Evolutionary conservation across 2,113 vertebrate species (phyloP).

Genomic region (Acanthisitta chloris): DNA sequence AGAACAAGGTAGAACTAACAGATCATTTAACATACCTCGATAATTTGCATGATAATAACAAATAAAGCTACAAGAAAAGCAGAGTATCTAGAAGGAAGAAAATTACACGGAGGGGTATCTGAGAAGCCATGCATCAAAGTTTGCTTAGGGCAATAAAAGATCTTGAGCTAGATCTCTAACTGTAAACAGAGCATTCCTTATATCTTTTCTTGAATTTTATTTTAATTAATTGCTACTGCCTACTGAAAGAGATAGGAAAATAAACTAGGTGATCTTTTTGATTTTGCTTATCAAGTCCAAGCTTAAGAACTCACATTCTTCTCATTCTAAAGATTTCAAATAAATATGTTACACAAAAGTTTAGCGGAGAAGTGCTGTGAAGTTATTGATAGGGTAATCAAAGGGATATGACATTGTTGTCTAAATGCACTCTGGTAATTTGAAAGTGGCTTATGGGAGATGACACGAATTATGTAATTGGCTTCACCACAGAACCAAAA

Average conservation of each 20-base stretch:
- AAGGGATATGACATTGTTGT: background rate
- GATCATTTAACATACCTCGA: background rate
- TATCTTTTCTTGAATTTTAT: too few relatives aligned
- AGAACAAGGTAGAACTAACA: background rate
- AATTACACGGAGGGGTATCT: background rate
- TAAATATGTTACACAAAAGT: background rate
- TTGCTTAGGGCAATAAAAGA: background rate
- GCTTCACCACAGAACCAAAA: background rate
- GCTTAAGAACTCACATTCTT: background rate
- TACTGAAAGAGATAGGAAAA: background rate
- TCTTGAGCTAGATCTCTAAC: background rate
- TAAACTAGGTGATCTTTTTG: background rate
- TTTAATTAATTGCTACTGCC: background rate
- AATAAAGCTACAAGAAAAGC: background rate
- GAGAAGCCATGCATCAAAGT: background rate
- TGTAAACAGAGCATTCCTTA: background rate
- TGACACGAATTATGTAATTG: background rate
- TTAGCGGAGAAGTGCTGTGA: background rate
- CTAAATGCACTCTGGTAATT: background rate
- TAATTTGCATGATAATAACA: background rate
- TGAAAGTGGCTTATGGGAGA: background rate
- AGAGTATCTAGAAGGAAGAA: background rate
- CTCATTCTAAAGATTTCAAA: background rate
- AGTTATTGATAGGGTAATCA: background rate
- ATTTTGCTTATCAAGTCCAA: background rate